Conservation (phyloP, 2,797 vertebrate genomes). For the Ibycter americanus region DNA sequence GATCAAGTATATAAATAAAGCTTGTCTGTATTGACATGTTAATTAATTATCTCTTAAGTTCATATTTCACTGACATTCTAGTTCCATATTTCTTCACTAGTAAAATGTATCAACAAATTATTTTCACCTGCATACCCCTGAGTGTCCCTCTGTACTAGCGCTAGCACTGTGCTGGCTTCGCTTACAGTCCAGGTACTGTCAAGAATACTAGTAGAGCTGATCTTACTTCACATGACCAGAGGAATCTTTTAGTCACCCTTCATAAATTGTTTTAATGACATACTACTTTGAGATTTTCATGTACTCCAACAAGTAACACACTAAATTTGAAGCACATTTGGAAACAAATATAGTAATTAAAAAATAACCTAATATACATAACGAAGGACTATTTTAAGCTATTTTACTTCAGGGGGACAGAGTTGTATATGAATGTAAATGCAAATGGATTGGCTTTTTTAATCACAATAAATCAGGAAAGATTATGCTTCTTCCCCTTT, state of each 20-base stretch:
- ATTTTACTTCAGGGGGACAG: not conserved
- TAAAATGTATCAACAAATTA: not conserved
- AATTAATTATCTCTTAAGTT: not conserved
- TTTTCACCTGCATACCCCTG: not conserved
- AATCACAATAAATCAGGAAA: conserved; percentile 12
- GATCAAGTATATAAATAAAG: not conserved
- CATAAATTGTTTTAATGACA: not conserved
- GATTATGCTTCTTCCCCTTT: not conserved
- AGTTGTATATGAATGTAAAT: not conserved
- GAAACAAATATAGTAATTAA: not conserved
- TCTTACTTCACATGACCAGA: not conserved
- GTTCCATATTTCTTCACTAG: not conserved
- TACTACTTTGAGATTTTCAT: not conserved
- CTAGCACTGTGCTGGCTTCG: not conserved
- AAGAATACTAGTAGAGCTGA: not conserved
- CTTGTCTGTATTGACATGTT: not conserved
- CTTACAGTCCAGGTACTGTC: not conserved
- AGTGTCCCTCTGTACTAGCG: rapidly evolving
- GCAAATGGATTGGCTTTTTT: not conserved
- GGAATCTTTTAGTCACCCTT: not conserved
- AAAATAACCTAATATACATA: not conserved
- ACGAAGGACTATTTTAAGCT: not conserved
- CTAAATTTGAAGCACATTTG: not conserved
- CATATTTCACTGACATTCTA: not conserved
- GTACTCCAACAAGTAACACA: not conserved